A percentile compares a stretch with the other conserved stretches of the same genome.
phyloP scores from a whole-genome alignment of 2,888 invertebrate species.

The Patella ulyssiponensis region DNA sequence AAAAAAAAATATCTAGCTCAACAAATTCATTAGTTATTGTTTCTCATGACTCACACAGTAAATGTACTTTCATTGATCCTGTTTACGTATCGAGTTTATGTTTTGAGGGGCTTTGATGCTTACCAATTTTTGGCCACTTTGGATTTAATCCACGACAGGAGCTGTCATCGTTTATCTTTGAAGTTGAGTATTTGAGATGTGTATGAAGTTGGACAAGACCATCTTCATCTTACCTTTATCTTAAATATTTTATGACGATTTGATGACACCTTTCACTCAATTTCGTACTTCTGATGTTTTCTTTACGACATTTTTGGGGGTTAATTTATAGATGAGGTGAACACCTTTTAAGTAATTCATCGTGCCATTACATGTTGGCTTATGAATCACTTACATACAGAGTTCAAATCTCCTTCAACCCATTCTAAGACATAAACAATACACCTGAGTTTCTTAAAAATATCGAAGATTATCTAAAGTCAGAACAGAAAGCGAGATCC shows the following conservation, averaged over 20 bases:
- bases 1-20: conserved; percentile 4
- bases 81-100: neutral
- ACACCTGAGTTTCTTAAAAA: too few relatives aligned
- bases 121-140: neutral
- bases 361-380: too few relatives aligned
- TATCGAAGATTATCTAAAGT: too few relatives aligned
- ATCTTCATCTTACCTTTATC: neutral
- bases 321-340: too few relatives aligned
- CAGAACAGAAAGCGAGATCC: too few relatives aligned
- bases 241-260: neutral
- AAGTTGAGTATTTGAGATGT: neutral
- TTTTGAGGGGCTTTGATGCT: neutral
- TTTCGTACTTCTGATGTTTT: too few relatives aligned
- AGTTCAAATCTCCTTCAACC: too few relatives aligned
- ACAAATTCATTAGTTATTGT: conserved; percentile 13
- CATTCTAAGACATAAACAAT: too few relatives aligned
- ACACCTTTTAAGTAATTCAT: too few relatives aligned
- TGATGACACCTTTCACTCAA: conserved; percentile 3
- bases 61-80: neutral
- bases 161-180: neutral
- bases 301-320: too few relatives aligned
- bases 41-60: neutral
- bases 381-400: too few relatives aligned
- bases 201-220: conserved; percentile 1
- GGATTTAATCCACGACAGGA: neutral